Conservation (phyloP, 1,140 invertebrate genomes). For the Bombus impatiens region DNA sequence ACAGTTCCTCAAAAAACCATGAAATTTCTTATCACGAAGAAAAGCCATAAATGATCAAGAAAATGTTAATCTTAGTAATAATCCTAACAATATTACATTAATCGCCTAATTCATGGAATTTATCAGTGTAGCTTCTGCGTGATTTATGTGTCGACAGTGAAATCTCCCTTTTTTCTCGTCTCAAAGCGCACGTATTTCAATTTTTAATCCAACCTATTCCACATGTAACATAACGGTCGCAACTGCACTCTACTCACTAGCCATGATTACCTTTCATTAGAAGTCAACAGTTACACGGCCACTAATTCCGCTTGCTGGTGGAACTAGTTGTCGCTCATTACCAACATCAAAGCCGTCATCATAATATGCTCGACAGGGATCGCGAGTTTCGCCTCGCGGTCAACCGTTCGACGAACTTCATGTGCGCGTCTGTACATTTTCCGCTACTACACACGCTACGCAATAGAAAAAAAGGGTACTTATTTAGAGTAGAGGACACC, state of each 20-base stretch:
- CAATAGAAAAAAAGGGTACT: neutral
- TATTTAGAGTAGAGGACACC: neutral
- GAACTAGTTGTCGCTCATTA: constrained; percentile 29
- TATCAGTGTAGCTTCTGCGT: no score
- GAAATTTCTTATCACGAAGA: no score
- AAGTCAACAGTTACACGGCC: constrained; percentile 19
- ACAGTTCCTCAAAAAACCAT: no score
- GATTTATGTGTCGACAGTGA: no score
- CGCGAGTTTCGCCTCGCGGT: neutral
- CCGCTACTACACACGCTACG: neutral
- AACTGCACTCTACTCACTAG: neutral
- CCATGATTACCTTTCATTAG: constrained; percentile 19
- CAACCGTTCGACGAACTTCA: neutral
- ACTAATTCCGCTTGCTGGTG: constrained; percentile 1
- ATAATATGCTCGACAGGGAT: neutral
- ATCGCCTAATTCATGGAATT: no score
- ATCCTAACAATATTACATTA: no score
- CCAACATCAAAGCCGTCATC: constrained; percentile 16
- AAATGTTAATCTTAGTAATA: no score
- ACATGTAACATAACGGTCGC: neutral
- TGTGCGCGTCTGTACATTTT: neutral
- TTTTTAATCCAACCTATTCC: neutral
- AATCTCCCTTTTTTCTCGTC: neutral
- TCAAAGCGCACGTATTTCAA: neutral
- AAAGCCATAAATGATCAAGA: no score